Conservation (phyloP, 2,113 vertebrate genomes). For the Centropristis striata region DNA sequence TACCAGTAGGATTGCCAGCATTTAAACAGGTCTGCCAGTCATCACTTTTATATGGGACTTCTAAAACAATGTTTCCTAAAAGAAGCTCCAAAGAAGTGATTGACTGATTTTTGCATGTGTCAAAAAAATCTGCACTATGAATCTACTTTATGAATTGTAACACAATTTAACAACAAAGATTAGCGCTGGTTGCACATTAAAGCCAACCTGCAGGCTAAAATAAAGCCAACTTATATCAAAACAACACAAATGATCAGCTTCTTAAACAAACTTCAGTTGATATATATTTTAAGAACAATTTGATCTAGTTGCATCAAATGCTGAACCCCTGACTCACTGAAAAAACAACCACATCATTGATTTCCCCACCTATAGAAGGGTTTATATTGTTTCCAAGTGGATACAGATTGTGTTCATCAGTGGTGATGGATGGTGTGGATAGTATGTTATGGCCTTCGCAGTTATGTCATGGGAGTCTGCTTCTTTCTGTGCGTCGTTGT, state of each 20-base stretch:
- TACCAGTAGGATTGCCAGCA: neutral
- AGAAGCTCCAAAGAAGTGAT: neutral
- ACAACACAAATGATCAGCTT: neutral
- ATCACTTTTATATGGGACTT: neutral
- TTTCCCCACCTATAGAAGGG: neutral
- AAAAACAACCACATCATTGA: neutral
- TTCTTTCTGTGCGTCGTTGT: constrained; percentile 5
- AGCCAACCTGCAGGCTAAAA: accelerated
- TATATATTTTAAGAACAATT: neutral
- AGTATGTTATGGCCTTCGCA: neutral
- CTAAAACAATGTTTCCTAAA: neutral
- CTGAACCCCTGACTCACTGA: neutral
- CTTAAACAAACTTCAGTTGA: neutral
- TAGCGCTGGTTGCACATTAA: neutral
- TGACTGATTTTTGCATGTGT: neutral
- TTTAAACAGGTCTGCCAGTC: constrained; percentile 13
- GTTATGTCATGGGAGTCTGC: constrained; percentile 14
- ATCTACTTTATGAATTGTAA: neutral
- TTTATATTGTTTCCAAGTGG: neutral
- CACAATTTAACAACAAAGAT: neutral
- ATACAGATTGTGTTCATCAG: neutral
- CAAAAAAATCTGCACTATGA: neutral
- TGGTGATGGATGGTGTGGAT: neutral
- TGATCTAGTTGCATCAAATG: neutral
- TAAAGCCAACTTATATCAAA: neutral